These are phyloP conservation scores for Enhydra lutris DNA, from an alignment of 2,113 vertebrate genomes.

Conservation along the genomic window DNA sequence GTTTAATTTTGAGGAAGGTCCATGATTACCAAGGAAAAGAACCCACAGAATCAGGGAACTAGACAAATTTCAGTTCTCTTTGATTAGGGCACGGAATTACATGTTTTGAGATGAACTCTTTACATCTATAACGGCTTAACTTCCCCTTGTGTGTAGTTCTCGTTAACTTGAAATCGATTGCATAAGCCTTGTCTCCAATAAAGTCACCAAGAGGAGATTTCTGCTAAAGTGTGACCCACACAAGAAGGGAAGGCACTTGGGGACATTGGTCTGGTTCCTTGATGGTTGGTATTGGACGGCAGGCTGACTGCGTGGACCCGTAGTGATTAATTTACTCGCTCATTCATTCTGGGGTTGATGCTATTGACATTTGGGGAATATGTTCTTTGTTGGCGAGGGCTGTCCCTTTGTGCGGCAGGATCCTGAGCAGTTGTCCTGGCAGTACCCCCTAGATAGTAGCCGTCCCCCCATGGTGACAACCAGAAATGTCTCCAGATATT, in stretches of 20 bases:
- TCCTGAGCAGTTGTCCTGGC: neutral
- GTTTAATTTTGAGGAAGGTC: conserved; percentile 73
- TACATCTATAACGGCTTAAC: neutral
- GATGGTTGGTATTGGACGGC: neutral
- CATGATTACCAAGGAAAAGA: conserved; percentile 64
- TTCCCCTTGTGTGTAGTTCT: conserved; percentile 52
- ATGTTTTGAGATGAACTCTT: conserved; percentile 60
- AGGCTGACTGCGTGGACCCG: neutral
- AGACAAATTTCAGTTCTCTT: conserved; percentile 71
- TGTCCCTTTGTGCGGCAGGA: neutral
- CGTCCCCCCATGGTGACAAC: neutral
- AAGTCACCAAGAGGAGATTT: neutral
- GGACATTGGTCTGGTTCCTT: neutral
- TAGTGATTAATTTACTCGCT: neutral
- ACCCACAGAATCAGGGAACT: conserved; percentile 69
- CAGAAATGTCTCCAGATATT: neutral
- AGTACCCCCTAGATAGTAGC: neutral
- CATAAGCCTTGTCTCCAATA: neutral
- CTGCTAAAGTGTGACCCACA: neutral
- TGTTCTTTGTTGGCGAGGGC: neutral
- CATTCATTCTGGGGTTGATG: neutral
- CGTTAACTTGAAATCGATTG: conserved; percentile 28
- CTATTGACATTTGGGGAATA: neutral
- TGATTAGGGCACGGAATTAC: conserved; percentile 53
- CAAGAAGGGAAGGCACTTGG: neutral